phyloP scores from a whole-genome alignment of 1,140 invertebrate genomes.

The Phymorhynchus buccinoides region DNA sequence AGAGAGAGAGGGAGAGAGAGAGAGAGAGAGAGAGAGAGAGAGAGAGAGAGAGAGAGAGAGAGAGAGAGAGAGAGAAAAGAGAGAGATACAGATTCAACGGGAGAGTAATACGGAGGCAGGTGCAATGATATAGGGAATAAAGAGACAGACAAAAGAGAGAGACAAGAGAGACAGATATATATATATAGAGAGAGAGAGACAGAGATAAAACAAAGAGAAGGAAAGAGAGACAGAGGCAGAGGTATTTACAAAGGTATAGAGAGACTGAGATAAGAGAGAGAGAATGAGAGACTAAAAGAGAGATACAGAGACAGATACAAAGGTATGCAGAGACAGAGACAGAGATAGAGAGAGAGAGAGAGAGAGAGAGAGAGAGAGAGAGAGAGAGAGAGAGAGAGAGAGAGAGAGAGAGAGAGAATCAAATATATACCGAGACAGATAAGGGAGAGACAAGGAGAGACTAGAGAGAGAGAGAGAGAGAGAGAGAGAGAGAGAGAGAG shows the following conservation, averaged over 20 bases:
- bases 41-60: no score
- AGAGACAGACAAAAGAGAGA: no score
- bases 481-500: background rate
- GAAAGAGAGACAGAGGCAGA: no score
- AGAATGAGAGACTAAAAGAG: background rate
- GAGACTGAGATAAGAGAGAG: background rate
- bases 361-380: conserved; percentile 19
- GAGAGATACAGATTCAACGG: no score
- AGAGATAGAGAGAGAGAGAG: background rate
- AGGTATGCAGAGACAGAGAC: background rate
- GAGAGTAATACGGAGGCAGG: no score
- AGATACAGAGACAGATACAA: background rate
- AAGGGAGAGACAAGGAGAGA: conserved; percentile 45
- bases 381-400: conserved; percentile 20
- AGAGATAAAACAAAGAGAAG: background rate
- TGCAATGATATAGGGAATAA: no score
- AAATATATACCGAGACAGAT: conserved; percentile 42
- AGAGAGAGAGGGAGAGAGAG: no score
- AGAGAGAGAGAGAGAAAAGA: no score
- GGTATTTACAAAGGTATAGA: no score
- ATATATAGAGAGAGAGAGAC: background rate
- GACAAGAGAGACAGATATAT: no score
- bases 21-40: no score
- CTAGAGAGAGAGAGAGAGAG: conserved; percentile 41
- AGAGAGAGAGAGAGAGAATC: no score